Conservation (phyloP, 2,113 vertebrate genomes). For the Bothrops jararaca region DNA sequence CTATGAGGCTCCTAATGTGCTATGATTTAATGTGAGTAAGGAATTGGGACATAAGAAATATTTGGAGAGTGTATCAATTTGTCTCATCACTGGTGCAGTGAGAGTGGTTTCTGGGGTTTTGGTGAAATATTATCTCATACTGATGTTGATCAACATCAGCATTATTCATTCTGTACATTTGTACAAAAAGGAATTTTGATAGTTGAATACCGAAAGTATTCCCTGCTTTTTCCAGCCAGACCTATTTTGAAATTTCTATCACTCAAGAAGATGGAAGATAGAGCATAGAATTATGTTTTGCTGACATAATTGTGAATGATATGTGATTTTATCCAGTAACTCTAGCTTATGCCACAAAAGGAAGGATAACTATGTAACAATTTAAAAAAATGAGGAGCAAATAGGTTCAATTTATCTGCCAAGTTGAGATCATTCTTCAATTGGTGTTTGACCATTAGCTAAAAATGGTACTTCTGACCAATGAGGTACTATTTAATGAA, state of each 20-base stretch:
- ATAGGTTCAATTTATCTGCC: constrained; percentile 34
- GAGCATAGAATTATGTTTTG: not conserved
- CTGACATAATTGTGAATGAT: not conserved
- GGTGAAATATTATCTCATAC: not conserved
- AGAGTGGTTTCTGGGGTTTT: not conserved
- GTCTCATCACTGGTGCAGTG: not conserved
- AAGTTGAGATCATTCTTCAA: constrained; percentile 53
- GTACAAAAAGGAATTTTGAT: not conserved
- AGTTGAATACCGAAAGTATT: not conserved
- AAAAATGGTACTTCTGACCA: constrained; percentile 46
- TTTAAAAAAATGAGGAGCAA: constrained; percentile 12
- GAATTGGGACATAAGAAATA: not conserved
- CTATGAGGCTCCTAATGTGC: not conserved
- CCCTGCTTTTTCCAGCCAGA: not conserved
- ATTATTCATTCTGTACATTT: not conserved
- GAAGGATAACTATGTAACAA: constrained; percentile 37
- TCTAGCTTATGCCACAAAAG: rapidly evolving
- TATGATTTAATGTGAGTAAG: not conserved
- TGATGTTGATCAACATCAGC: not conserved
- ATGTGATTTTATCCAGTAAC: not conserved
- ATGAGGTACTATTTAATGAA: constrained; percentile 22
- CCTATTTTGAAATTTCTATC: not conserved
- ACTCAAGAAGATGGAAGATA: not conserved
- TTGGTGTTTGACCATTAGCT: constrained; percentile 55
- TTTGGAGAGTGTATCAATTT: not conserved